These are phyloP conservation scores for Sepiola atlantica DNA, from an alignment of 2,888 invertebrate genomes.

Conservation along the genomic window DNA sequence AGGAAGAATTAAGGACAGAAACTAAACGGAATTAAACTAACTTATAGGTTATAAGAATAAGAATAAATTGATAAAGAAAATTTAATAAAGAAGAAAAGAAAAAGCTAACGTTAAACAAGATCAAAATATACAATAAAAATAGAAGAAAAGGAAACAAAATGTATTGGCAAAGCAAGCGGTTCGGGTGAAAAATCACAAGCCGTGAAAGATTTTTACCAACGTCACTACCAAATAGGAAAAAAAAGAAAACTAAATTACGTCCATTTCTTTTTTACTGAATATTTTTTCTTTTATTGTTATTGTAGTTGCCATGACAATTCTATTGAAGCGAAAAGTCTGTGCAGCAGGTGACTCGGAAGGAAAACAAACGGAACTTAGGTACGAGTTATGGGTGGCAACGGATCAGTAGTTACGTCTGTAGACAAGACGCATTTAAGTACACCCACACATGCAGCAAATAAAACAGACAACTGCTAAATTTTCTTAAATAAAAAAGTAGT, in stretches of 20 bases:
- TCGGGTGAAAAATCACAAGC: too few species aligned
- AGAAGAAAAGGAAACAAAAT: fast-evolving
- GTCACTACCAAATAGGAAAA: neutral
- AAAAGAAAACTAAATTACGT: neutral
- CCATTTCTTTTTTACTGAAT: neutral
- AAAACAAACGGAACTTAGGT: neutral
- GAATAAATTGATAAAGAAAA: too few species aligned
- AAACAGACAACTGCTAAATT: neutral
- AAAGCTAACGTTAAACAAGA: neutral
- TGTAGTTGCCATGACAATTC: neutral
- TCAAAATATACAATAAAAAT: neutral
- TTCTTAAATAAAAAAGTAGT: neutral
- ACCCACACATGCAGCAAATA: neutral
- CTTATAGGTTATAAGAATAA: too few species aligned
- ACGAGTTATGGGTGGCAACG: neutral
- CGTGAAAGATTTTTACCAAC: neutral
- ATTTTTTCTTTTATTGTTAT: neutral
- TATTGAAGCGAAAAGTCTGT: neutral
- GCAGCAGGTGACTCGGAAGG: neutral
- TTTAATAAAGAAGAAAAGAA: neutral
- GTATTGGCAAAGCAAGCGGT: too few species aligned
- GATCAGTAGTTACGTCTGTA: neutral
- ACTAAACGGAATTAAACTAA: too few species aligned
- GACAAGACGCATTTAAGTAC: neutral
- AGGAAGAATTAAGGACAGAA: too few species aligned